Evolutionary conservation across 92 coral and sea anemone species (phyloP).

Genomic region (Pocillopora grandis): DNA sequence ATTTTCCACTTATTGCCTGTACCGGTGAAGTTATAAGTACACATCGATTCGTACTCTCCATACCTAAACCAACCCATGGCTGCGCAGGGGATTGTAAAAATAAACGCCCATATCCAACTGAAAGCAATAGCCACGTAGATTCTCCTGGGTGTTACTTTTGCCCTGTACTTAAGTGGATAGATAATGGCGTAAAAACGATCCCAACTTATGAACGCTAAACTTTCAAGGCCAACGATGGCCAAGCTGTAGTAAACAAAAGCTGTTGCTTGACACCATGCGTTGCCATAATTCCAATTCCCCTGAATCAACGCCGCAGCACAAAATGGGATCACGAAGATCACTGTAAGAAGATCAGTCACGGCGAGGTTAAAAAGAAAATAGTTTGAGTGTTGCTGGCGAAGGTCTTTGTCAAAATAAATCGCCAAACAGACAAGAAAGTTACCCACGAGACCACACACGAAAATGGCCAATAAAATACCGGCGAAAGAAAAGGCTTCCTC

Average conservation of each 20-base stretch:
- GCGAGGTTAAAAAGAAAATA: slow-evolving; percentile 61
- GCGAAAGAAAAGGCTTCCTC: slow-evolving; percentile 28
- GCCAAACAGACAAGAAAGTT: slow-evolving; percentile 61
- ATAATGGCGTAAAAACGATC: slow-evolving; percentile 70
- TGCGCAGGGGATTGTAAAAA: slow-evolving; percentile 56
- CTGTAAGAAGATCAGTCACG: slow-evolving; percentile 54
- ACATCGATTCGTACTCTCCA: slow-evolving; percentile 59
- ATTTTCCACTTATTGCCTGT: slow-evolving; percentile 73
- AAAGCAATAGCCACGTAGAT: slow-evolving; percentile 19
- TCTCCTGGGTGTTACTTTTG: slow-evolving; percentile 37
- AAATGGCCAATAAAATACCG: slow-evolving; percentile 33
- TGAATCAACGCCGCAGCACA: slow-evolving; percentile 46
- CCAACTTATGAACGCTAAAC: slow-evolving; percentile 62
- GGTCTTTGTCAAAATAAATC: slow-evolving; percentile 51
- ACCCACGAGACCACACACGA: slow-evolving; percentile 55
- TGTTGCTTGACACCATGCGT: slow-evolving; percentile 37
- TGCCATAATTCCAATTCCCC: slow-evolving; percentile 56
- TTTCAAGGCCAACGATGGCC: slow-evolving; percentile 66
- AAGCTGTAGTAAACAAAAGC: slow-evolving; percentile 61
- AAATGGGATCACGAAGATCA: slow-evolving; percentile 49
- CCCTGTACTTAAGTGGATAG: slow-evolving; percentile 49
- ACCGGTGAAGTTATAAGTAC: slow-evolving; percentile 58
- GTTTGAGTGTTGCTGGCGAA: slow-evolving; percentile 64
- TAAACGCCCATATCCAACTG: slow-evolving; percentile 62
- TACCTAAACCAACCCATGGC: slow-evolving; percentile 65